Evolutionary conservation across 2,888 invertebrate genomes (phyloP).

Genomic region (Pocota personata): DNA sequence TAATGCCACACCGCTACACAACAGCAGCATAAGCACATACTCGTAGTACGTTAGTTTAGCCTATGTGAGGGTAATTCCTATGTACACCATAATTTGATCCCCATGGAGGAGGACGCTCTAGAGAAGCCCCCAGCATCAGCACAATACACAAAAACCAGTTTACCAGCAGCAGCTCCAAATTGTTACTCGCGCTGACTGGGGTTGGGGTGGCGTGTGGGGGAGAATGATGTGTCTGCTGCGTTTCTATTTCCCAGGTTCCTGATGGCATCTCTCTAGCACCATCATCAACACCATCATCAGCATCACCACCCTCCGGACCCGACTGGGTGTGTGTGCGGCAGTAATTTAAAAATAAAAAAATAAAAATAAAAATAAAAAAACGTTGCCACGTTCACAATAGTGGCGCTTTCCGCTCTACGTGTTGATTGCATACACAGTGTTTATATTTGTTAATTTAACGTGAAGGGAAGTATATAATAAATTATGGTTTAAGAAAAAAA

Average conservation of each 20-base stretch:
- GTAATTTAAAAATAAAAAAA: slow-evolving; percentile 66
- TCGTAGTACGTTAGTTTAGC: slow-evolving; percentile 67
- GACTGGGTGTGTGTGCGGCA: slow-evolving; percentile 33
- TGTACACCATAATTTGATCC: slow-evolving; percentile 71
- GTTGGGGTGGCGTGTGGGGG: slow-evolving; percentile 1
- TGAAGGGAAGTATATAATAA: slow-evolving; percentile 73
- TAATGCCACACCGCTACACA: slow-evolving; percentile 38
- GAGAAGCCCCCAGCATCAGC: slow-evolving; percentile 44
- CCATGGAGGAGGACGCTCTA: slow-evolving; percentile 53
- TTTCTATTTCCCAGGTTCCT: slow-evolving; percentile 70
- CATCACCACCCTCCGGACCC: background rate
- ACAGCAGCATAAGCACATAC: slow-evolving; percentile 22
- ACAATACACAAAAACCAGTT: slow-evolving; percentile 24
- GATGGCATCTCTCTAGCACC: slow-evolving; percentile 70
- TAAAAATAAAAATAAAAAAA: slow-evolving; percentile 15
- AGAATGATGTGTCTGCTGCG: slow-evolving; percentile 52
- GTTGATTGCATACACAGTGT: slow-evolving; percentile 72
- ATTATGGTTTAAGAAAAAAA: slow-evolving; percentile 62
- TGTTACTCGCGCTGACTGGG: slow-evolving; percentile 43
- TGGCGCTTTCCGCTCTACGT: slow-evolving; percentile 73
- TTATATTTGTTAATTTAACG: slow-evolving; percentile 73
- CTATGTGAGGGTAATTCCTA: slow-evolving; percentile 62
- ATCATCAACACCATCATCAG: slow-evolving; percentile 54
- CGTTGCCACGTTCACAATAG: slow-evolving; percentile 67
- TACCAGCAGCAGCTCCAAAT: slow-evolving; percentile 54